Conservation (phyloP, 2,113 vertebrate genomes). For the Thamnophis sirtalis region DNA sequence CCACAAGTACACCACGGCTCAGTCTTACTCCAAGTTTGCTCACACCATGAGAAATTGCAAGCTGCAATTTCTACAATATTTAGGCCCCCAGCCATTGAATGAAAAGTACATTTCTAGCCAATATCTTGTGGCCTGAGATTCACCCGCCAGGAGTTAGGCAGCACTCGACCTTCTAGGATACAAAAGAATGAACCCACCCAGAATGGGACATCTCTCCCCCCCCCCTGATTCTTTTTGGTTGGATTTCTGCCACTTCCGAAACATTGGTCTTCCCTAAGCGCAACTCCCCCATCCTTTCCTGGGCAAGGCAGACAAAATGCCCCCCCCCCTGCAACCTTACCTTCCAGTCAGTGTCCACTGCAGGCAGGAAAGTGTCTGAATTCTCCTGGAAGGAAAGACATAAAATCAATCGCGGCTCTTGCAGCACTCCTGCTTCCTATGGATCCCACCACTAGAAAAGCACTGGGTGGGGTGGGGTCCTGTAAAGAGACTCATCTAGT, state of each 20-base stretch:
- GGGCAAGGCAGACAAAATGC: not conserved
- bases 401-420: conserved; percentile 19
- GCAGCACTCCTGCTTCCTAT: not conserved
- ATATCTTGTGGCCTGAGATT: not conserved
- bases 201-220: not conserved
- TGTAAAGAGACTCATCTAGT: not conserved
- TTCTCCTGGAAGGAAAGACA: conserved; percentile 76
- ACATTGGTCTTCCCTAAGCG: not conserved
- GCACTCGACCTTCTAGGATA: not conserved
- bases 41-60: not conserved
- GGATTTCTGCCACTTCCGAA: not conserved
- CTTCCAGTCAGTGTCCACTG: conserved; percentile 87
- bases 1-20: not conserved
- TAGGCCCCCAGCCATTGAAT: not conserved
- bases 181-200: not conserved
- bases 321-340: conserved; percentile 67
- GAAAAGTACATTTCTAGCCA: not conserved
- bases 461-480: too few relatives aligned
- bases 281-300: not conserved
- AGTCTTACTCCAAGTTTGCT: not conserved
- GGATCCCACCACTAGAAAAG: not conserved
- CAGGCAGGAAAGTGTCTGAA: conserved; percentile 81
- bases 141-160: not conserved
- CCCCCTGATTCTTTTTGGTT: not conserved
- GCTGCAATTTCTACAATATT: not conserved